A percentile compares a stretch with the other conserved stretches of the same genome.
Conservation (phyloP, 2,797 vertebrate species). For the Pantherophis alleghaniensis region DNA sequence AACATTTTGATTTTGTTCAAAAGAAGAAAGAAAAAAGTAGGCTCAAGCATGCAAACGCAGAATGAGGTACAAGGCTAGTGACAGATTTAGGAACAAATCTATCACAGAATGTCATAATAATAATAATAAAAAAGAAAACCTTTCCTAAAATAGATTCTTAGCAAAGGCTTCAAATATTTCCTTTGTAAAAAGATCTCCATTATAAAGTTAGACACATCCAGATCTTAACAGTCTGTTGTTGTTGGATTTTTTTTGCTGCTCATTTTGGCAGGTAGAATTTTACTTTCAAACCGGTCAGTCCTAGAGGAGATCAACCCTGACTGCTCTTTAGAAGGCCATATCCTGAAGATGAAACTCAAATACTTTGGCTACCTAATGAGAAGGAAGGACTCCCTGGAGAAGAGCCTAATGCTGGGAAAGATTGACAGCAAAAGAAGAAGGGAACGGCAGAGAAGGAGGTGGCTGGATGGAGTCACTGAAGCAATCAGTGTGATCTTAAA, state of each 20-base stretch:
- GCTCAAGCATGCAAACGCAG: neutral
- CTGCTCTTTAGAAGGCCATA: too few relatives aligned
- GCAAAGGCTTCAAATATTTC: conserved; percentile 9
- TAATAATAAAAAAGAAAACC: conserved; percentile 7
- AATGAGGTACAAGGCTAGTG: neutral
- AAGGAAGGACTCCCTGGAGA: too few relatives aligned
- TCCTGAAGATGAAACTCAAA: too few relatives aligned
- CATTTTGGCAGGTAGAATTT: neutral
- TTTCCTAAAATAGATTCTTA: conserved; percentile 22
- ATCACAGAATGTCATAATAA: conserved; percentile 12
- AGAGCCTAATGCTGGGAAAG: too few relatives aligned
- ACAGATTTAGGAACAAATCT: conserved; percentile 9
- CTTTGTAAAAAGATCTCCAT: neutral
- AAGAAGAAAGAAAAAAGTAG: neutral
- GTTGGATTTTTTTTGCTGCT: neutral
- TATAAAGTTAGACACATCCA: neutral
- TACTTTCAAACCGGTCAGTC: neutral
- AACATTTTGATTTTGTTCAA: neutral
- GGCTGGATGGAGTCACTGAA: too few relatives aligned
- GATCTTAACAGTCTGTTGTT: neutral
- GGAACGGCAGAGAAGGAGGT: too few relatives aligned
- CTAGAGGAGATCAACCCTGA: too few relatives aligned
- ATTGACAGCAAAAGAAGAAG: too few relatives aligned
- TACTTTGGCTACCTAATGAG: too few relatives aligned
- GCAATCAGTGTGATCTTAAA: too few relatives aligned